Evolutionary conservation across 30 jellyfish, hydroid and myxozoan species (phyloP).

Genomic region (Calvadosia cruxmelitensis): DNA sequence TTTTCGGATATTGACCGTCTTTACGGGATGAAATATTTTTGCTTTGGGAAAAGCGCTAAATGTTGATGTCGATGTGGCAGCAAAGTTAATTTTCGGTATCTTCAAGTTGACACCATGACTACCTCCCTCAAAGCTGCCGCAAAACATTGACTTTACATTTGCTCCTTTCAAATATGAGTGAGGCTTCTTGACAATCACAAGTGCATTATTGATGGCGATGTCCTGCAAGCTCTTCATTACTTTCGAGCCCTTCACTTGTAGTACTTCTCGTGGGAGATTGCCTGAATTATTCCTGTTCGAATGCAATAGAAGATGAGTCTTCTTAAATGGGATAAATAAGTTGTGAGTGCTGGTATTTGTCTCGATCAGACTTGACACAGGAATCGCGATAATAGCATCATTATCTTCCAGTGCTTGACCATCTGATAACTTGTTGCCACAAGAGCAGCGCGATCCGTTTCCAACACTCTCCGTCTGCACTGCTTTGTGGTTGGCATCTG

Average conservation of each 20-base stretch:
- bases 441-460: neutral
- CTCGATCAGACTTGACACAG: conserved; percentile 51
- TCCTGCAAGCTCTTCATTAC: conserved; percentile 58
- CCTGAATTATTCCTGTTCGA: conserved; percentile 7
- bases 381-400: conserved; percentile 11
- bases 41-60: conserved; percentile 33
- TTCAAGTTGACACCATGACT: conserved; percentile 7
- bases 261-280: neutral
- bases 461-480: conserved; percentile 56
- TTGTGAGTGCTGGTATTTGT: conserved; percentile 64
- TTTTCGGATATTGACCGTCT: conserved; percentile 7
- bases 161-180: neutral
- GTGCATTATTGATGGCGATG: conserved; percentile 70
- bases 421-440: neutral
- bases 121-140: neutral
- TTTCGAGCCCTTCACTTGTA: conserved; percentile 21
- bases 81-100: conserved; percentile 48
- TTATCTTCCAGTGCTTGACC: no score
- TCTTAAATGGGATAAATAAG: conserved; percentile 70
- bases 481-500: conserved; percentile 65
- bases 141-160: no score
- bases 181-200: conserved; percentile 47
- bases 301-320: conserved; percentile 56
- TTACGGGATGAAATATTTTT: conserved; percentile 19
- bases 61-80: conserved; percentile 69